These are phyloP conservation scores for Amphipyra berbera DNA, from an alignment of 2,888 invertebrate genomes.

Conservation along the genomic window DNA sequence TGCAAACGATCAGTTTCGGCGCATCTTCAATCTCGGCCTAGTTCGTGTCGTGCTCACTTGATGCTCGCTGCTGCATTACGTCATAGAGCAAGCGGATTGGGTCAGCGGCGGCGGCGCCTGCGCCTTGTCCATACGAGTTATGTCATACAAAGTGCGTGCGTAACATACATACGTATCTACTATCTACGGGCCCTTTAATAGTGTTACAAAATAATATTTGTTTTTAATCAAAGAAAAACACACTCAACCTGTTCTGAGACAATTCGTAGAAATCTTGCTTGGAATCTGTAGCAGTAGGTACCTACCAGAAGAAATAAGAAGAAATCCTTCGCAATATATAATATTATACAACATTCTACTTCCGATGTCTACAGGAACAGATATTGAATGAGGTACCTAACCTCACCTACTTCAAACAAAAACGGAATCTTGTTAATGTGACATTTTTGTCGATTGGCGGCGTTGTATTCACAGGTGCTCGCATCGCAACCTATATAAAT, in stretches of 20 bases:
- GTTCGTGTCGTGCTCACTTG: constrained; percentile 68
- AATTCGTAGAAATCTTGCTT: constrained; percentile 28
- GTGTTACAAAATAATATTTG: constrained; percentile 53
- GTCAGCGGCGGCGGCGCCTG: constrained; percentile 76
- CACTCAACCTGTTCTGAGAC: constrained; percentile 39
- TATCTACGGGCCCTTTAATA: constrained; percentile 61
- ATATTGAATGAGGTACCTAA: neutral
- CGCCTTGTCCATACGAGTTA: constrained; percentile 78
- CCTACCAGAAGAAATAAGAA: constrained; percentile 2
- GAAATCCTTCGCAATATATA: neutral
- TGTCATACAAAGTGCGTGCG: constrained; percentile 75
- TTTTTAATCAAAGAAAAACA: constrained; percentile 40
- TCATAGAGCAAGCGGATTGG: constrained; percentile 78
- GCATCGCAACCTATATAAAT: constrained; percentile 77
- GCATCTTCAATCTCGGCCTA: constrained; percentile 83
- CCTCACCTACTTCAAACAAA: constrained; percentile 3
- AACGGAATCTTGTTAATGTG: constrained; percentile 10
- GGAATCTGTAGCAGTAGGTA: constrained; percentile 1
- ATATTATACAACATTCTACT: constrained; percentile 11
- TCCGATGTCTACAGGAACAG: neutral
- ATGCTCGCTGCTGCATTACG: constrained; percentile 70
- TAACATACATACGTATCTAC: constrained; percentile 72
- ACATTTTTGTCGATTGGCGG: constrained; percentile 40
- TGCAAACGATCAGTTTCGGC: constrained; percentile 80
- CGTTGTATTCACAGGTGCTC: constrained; percentile 70